phyloP scores from a whole-genome alignment of 2,113 vertebrate species.

The Halichoerus grypus region DNA sequence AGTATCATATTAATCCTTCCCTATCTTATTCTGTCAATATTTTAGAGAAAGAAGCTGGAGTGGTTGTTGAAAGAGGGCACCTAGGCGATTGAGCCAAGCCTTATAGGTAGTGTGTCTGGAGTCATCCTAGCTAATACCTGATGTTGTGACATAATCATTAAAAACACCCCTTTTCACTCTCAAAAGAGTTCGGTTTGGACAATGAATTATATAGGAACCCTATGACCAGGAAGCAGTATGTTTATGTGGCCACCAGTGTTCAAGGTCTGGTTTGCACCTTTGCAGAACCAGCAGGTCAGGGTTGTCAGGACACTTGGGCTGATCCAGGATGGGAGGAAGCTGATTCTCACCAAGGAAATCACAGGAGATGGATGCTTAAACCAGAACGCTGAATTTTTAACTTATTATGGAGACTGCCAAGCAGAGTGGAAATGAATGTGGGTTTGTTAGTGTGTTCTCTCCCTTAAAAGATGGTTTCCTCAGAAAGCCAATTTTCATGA shows the following conservation, averaged over 20 bases:
- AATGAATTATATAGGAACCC: neutral
- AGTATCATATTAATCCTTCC: neutral
- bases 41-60: neutral
- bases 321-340: neutral
- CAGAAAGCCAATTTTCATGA: neutral
- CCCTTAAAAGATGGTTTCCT: neutral
- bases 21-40: neutral
- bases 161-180: neutral
- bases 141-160: neutral
- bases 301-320: neutral
- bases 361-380: neutral
- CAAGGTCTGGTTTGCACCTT: neutral
- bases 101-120: neutral
- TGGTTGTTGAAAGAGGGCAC: neutral
- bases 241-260: neutral
- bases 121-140: neutral
- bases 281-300: neutral
- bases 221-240: neutral
- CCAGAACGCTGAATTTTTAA: neutral
- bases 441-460: neutral
- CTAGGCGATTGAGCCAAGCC: neutral
- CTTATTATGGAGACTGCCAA: neutral
- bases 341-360: neutral
- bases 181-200: neutral
- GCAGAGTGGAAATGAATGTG: neutral